Evolutionary conservation across 2,797 vertebrate species (phyloP), one percentile per base, ranked within the genome.

Genomic region (Anniella stebbinsi): DNA sequence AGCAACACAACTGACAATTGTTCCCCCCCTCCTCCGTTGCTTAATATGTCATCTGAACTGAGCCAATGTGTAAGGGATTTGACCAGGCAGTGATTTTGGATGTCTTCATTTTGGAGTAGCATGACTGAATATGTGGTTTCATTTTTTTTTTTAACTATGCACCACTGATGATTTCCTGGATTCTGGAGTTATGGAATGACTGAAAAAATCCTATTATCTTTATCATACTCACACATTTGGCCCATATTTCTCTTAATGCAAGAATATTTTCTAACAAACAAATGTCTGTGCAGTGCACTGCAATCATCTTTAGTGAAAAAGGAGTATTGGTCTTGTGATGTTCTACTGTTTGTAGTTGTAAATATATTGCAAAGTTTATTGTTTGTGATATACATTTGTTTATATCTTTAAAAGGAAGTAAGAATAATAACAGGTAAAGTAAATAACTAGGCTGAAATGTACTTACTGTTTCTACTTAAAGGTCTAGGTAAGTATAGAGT

Each of bases 251-350:
- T 80, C 67, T 92, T 86, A 91, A 93, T 92, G 73, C 90, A 92
- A 93, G 70, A 92, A 94, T 96, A 87, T 94, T 54, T 69, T 81
- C 48, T 91, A 91, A 91, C 72, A 87, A 75, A 89, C 87, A 95
- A 90, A 91, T 48, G 38, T 90, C 76, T 89, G 82, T 94, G 86
- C 88, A 92, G n/a, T 89, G 93, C 92, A 66, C 30, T 66, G 38
- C 90, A 48, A 4, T 80, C 88, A 94, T 89, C 33, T 75, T 87
- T 73, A 93, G 93, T 93, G 93, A 94, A 92, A 93, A 90, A 45
- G 45, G 45, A 45, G 45, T 45, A 45, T 45, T n/a, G n/a, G n/a
- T n/a, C n/a, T n/a, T n/a, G n/a, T n/a, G n/a, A n/a, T n/a, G n/a
- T n/a, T n/a, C n/a, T n/a, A n/a, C n/a, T n/a, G n/a, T n/a, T n/a